Conservation (phyloP, 1,140 invertebrate species). For the Drosophila insularis region DNA sequence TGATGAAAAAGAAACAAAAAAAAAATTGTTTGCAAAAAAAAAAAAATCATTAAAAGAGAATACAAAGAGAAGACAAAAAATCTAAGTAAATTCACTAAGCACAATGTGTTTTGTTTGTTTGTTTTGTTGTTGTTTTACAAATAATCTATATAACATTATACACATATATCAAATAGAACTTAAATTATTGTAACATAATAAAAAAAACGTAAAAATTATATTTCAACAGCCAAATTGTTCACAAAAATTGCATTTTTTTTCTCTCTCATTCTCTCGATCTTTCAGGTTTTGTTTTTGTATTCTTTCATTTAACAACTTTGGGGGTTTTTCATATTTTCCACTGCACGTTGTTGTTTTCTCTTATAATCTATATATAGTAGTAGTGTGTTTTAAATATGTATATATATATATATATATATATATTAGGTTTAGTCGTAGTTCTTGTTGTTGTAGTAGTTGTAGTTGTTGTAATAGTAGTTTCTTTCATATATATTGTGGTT, state of each 20-base stretch:
- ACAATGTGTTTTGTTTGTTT: conserved; percentile 34
- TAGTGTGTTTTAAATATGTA: conserved; percentile 15
- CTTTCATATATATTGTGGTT: neutral
- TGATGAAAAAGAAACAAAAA: conserved; percentile 27
- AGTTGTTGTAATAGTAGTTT: conserved; percentile 8
- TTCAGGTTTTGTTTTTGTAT: conserved; percentile 15
- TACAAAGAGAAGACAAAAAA: conserved; percentile 27
- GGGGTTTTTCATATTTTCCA: conserved; percentile 19
- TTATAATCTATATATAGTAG: conserved; percentile 34
- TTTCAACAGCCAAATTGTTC: conserved; percentile 78
- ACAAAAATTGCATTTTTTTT: conserved; percentile 78
- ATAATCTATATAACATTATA: conserved; percentile 42
- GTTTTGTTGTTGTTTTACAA: conserved; percentile 15
- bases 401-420: neutral
- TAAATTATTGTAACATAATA: conserved; percentile 56
- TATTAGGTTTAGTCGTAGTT: conserved; percentile 10
- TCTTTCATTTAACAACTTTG: conserved; percentile 49
- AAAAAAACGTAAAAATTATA: conserved; percentile 43
- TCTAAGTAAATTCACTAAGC: conserved; percentile 54
- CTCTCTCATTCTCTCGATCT: conserved; percentile 29
- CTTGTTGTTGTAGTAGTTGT: conserved; percentile 20
- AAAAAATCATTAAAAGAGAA: conserved; percentile 12
- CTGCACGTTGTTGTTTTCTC: conserved; percentile 17
- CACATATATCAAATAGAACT: conserved; percentile 47
- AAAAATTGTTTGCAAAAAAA: conserved; percentile 14